Base-by-base conservation (phyloP, 2,113 vertebrate genomes). In the Acanthochromis polyacanthus region DNA sequence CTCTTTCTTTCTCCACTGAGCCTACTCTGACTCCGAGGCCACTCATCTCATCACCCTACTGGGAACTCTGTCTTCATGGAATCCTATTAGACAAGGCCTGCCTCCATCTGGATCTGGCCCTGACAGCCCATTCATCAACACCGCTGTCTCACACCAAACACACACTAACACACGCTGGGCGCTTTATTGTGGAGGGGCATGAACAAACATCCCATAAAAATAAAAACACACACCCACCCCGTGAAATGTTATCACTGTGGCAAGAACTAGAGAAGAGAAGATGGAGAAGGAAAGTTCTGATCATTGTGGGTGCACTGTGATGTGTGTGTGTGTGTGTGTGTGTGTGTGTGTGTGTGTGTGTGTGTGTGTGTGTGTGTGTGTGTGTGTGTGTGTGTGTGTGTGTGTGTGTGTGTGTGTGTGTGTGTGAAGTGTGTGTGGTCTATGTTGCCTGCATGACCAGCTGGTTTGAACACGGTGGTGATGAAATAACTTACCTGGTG, bases 81-180 rank as follows among this genome's bases (percentile, higher is more conserved):
- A 83, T 59, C 74, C 80, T 73, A 84, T 88, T 81, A 84, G 71
- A 89, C 17, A 53, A 76, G 70, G 53, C 78, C 70, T 58, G 81
- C 65, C 73, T 75, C 80, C 80, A 83, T 88, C 81, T 78, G 74
- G 71, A 84, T 76, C 56, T 2, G 15, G 32, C 53, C 0, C 62
- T 63, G 89, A 87, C 89, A 90, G 75, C 85, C 69, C 80, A 88
- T 92, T 89, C 85, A 92, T 90, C 87, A 89, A 85, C 17, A 19
- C 38, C 3, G 30, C 71, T 38, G 63, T 76, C 84, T 68, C 56
- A 46, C 43, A 53, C 63, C 67, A 58, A 67, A 75, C 71, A 72
- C 80, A 81, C 75, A 62, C 68, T 11, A 28, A 53, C 55, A 28
- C 20, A 50, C 30, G 11, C 52, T 3, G 40, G 68, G 73, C 53